Evolutionary conservation across 2,888 invertebrate genomes (phyloP).

Genomic region (Pteria penguin): DNA sequence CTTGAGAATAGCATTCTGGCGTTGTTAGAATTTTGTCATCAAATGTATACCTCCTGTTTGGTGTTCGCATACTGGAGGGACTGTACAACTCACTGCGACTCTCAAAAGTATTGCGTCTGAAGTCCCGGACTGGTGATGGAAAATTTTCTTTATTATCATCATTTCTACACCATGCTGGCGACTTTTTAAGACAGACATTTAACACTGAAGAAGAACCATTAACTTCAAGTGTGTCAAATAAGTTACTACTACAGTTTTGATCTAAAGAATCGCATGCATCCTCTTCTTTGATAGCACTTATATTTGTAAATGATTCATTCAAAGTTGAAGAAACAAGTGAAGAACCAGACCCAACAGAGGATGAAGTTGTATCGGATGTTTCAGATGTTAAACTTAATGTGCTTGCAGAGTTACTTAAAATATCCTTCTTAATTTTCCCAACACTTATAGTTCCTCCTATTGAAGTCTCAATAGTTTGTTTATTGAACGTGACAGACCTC

Average conservation of each 20-base stretch:
- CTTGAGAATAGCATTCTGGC: conserved; percentile 75
- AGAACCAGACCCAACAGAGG: conserved; percentile 1
- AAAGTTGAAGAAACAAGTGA: conserved; percentile 1
- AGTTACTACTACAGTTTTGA: not conserved
- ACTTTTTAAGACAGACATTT: not conserved
- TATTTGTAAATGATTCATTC: not conserved
- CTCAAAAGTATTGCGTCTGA: conserved; percentile 20
- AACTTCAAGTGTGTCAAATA: not conserved
- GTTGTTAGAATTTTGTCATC: conserved; percentile 67
- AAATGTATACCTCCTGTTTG: conserved; percentile 63
- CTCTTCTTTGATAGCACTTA: not conserved
- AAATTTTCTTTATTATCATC: conserved; percentile 36
- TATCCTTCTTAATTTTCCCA: conserved; percentile 64
- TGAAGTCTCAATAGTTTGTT: conserved; percentile 73
- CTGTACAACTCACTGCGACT: conserved; percentile 20
- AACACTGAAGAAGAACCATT: not conserved
- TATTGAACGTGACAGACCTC: conserved; percentile 68
- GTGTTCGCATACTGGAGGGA: conserved; percentile 49
- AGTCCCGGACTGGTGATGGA: conserved; percentile 37
- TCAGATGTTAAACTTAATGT: not conserved
- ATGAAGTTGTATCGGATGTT: not conserved
- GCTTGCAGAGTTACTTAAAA: conserved; percentile 35
- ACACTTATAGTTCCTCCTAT: conserved; percentile 74
- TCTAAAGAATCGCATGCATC: no score
- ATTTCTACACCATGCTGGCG: not conserved